Percentiles rank a stretch among this genome's conserved stretches.
Conservation (phyloP, 2,797 vertebrate genomes). For the Distichodus sexfasciatus region DNA sequence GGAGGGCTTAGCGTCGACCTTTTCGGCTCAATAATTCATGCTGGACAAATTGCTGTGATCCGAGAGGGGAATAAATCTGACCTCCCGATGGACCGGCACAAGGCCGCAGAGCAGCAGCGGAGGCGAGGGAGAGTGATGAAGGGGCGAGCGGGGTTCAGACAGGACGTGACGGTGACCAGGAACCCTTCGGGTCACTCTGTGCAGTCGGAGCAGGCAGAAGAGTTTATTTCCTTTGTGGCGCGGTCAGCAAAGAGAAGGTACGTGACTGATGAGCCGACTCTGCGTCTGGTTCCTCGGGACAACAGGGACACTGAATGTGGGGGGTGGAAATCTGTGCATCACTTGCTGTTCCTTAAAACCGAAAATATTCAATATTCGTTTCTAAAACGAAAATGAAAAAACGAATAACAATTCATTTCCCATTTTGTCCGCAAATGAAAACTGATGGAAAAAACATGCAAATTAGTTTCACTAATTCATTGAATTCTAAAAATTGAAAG, state of each 20-base stretch:
- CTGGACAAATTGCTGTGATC: conserved; percentile 21
- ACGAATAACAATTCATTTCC: too few species aligned
- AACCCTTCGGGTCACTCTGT: not conserved
- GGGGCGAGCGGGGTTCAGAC: conserved; percentile 8
- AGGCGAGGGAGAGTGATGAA: not conserved
- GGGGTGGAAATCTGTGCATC: not conserved
- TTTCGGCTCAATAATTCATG: conserved; percentile 24
- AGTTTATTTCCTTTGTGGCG: not conserved
- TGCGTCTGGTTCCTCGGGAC: not conserved
- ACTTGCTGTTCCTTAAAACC: too few species aligned
- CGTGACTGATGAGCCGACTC: not conserved
- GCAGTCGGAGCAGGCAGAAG: not conserved
- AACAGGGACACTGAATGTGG: not conserved
- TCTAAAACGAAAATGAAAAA: too few species aligned
- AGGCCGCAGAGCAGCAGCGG: not conserved
- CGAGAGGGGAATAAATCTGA: conserved; percentile 1
- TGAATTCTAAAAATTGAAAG: too few species aligned
- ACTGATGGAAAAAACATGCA: too few species aligned
- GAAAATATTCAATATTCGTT: too few species aligned
- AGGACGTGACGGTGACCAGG: not conserved
- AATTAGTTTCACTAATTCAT: too few species aligned
- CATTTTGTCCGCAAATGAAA: too few species aligned
- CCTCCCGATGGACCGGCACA: not conserved
- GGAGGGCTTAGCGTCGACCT: not conserved
- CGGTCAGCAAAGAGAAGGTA: not conserved